Evolutionary conservation across 2,888 invertebrate species (phyloP).

Genomic region (Chrysina gloriosa): DNA sequence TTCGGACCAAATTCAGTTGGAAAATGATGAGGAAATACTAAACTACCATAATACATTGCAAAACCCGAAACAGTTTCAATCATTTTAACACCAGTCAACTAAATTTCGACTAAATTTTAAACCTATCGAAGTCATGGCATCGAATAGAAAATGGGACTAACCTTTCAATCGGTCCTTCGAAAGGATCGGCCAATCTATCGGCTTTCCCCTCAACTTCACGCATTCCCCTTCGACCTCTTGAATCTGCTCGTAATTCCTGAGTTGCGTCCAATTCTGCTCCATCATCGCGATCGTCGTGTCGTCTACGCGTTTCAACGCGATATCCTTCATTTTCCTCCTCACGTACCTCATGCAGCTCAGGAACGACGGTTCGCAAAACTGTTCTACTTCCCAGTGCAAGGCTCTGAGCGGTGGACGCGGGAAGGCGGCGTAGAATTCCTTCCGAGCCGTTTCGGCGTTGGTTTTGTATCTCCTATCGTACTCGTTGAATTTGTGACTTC

Average conservation of each 20-base stretch:
- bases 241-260: slow-evolving; percentile 62
- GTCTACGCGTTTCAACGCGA: slow-evolving; percentile 66
- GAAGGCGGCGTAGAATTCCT: slow-evolving; percentile 64
- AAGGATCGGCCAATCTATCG: slow-evolving; percentile 66
- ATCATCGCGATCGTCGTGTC: slow-evolving; percentile 67
- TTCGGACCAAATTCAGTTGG: too few species aligned
- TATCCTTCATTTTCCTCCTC: slow-evolving; percentile 58
- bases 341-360: slow-evolving; percentile 70
- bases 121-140: slow-evolving; percentile 41
- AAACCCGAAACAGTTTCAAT: too few species aligned
- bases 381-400: slow-evolving; percentile 73
- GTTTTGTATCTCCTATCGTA: slow-evolving; percentile 69
- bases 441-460: slow-evolving; percentile 50
- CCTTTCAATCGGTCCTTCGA: slow-evolving; percentile 61
- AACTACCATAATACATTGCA: too few species aligned
- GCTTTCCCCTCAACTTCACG: slow-evolving; percentile 63
- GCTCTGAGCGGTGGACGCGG: slow-evolving; percentile 69
- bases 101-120: neutral
- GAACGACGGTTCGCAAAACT: slow-evolving; percentile 69
- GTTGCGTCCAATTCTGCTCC: slow-evolving; percentile 64
- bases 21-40: too few species aligned
- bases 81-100: too few species aligned
- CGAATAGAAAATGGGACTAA: neutral
- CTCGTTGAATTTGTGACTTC: slow-evolving; percentile 74
- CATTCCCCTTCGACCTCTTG: slow-evolving; percentile 67